These are phyloP conservation scores for Centropyge bicolor DNA, from an alignment of 2,797 vertebrate species.

Conservation along the genomic window DNA sequence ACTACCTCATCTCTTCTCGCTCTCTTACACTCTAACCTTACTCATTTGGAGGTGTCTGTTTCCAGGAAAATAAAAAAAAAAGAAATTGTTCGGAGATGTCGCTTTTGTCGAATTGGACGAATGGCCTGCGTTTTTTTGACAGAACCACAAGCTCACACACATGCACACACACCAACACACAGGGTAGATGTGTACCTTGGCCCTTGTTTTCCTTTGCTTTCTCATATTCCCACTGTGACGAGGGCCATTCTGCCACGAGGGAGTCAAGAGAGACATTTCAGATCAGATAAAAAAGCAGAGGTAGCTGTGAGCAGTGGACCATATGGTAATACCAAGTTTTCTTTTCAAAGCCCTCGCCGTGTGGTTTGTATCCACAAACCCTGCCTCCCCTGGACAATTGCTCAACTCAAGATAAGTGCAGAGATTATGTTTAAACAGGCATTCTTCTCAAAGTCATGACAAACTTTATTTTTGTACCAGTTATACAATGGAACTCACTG, in stretches of 20 bases:
- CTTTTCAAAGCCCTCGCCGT: constrained; percentile 30
- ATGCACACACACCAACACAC: neutral
- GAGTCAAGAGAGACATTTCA: constrained; percentile 46
- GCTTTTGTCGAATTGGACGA: constrained; percentile 44
- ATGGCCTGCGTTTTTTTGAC: constrained; percentile 31
- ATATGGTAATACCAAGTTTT: constrained; percentile 41
- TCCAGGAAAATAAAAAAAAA: constrained; percentile 48
- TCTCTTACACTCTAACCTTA: constrained; percentile 38
- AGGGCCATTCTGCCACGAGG: constrained; percentile 14
- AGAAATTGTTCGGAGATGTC: constrained; percentile 11
- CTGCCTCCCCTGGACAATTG: constrained; percentile 23
- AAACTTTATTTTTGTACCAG: constrained; percentile 7
- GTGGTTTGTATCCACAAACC: constrained; percentile 25
- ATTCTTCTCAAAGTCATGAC: constrained; percentile 9
- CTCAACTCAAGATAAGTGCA: constrained; percentile 16
- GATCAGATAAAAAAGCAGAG: constrained; percentile 41
- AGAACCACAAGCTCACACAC: constrained; percentile 16
- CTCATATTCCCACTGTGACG: constrained; percentile 46
- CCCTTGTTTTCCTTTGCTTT: constrained; percentile 62
- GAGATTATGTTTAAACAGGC: constrained; percentile 34
- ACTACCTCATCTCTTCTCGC: constrained; percentile 30
- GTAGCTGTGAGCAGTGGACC: constrained; percentile 22
- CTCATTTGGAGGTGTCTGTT: constrained; percentile 36
- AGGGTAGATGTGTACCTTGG: constrained; percentile 46
- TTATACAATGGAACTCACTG: constrained; percentile 9